These are phyloP conservation scores for Caerostris extrusa DNA, from an alignment of 1,140 invertebrate genomes.

Conservation along the genomic window DNA sequence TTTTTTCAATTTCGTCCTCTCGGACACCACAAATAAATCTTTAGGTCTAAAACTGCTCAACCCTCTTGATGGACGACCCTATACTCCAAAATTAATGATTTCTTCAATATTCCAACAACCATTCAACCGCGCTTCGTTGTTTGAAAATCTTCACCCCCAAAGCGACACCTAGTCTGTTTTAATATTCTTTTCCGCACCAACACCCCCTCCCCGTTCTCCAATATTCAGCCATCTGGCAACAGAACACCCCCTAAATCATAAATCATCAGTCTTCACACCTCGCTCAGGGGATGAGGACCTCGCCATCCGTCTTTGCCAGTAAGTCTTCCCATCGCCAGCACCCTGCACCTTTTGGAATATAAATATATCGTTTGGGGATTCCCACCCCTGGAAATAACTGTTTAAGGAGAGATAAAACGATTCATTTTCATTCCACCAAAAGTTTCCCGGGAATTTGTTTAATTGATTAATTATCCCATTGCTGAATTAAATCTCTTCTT, in stretches of 20 bases:
- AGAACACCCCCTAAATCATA: neutral
- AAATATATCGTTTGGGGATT: slow-evolving; percentile 34
- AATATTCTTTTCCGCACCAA: neutral
- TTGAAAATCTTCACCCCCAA: neutral
- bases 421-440: slow-evolving; percentile 36
- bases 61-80: neutral
- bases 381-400: slow-evolving; percentile 1
- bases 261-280: slow-evolving; percentile 15
- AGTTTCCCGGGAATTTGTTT: slow-evolving; percentile 7
- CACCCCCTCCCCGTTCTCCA: neutral
- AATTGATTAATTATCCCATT: slow-evolving; percentile 57
- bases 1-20: neutral
- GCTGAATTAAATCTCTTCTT: neutral
- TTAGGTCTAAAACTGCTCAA: neutral
- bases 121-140: neutral
- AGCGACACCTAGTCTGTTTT: neutral
- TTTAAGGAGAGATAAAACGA: slow-evolving; percentile 52
- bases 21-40: neutral
- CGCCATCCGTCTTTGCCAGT: slow-evolving; percentile 22
- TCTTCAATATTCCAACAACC: neutral
- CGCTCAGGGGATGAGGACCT: neutral
- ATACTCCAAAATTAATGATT: neutral
- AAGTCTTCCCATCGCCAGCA: neutral
- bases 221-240: slow-evolving; percentile 12
- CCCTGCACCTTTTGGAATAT: neutral